Evolutionary conservation across 2,888 invertebrate species (phyloP), one percentile per base, ranked within the genome.

Genomic region (Cephus nigrinus): DNA sequence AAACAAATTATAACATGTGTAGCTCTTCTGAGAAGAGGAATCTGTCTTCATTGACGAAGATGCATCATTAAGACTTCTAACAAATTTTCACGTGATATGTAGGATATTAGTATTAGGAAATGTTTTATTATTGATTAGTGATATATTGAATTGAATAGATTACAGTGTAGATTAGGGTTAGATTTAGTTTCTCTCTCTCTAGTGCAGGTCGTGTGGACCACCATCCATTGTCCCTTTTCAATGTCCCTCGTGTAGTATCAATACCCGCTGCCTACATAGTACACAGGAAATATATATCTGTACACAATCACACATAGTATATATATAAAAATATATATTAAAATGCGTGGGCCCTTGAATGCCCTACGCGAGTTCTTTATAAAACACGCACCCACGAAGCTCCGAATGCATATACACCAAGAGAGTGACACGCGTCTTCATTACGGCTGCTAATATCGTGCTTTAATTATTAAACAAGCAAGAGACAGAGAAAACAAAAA

Each of bases 41-140:
- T 86, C 84, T 86, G 80, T 87, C 86, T 88, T 90, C 86, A 84
- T 85, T 80, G 85, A 87, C 85, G 87, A 88, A 88, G 87, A 86
- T 86, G 84, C 83, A 84, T 88, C 84, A 86, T 86, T 86, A 88
- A 89, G 88, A 89, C 88, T 89, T 86, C 84, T 88, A 86, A 88
- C 82, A 89, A 86, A 88, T 89, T 55, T 87, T 86, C 84, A 84
- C 87, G 88, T 88, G 86, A 88, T 89, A 89, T 84, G 82, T 83
- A 83, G 85, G 83, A 81, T 81, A 82, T 80, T 81, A 80, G 78
- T 79, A 82, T 81, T 80, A 79, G 78, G 80, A 79, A 69, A 82
- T 75, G 80, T 80, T 74, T 73, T 82, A 81, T 82, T 80, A 80
- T 80, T 68, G 69, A 75, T 68, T 80, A 80, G 77, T 79, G 74